A percentile compares a stretch with the other conserved stretches of the same genome.
Evolutionary conservation across 2,888 invertebrate genomes (phyloP).

Genomic region (Dynastes tityus): DNA sequence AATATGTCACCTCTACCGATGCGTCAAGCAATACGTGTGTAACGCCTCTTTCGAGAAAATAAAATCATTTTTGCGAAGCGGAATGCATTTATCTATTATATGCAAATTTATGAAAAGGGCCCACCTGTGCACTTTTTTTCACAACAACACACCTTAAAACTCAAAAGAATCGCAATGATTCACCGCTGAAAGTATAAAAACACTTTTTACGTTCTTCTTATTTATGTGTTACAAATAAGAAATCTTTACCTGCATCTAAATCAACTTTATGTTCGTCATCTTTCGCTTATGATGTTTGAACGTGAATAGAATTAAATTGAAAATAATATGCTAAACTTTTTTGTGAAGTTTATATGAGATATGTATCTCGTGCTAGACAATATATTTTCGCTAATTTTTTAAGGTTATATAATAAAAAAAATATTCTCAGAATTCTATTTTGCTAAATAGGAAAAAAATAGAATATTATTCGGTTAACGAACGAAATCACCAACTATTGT

Average conservation of each 20-base stretch:
- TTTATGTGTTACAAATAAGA: conserved; percentile 35
- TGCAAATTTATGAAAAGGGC: conserved; percentile 44
- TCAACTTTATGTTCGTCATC: background rate
- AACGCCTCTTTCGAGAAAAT: conserved; percentile 35
- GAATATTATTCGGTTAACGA: no score
- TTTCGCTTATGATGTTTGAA: conserved; percentile 7
- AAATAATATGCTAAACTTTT: no score
- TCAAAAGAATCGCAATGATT: conserved; percentile 38
- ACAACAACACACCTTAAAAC: conserved; percentile 51
- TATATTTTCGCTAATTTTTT: no score
- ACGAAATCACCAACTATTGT: no score
- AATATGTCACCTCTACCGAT: conserved; percentile 32
- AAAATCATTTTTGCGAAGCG: conserved; percentile 9
- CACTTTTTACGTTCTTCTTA: background rate
- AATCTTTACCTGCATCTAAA: conserved; percentile 7
- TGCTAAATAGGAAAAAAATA: no score
- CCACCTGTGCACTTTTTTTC: conserved; percentile 31
- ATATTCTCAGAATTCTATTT: no score
- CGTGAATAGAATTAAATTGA: conserved; percentile 10
- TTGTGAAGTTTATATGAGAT: no score
- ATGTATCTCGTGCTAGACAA: no score
- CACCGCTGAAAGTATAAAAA: conserved; percentile 18
- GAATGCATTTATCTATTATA: conserved; percentile 48
- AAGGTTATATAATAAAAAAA: no score
- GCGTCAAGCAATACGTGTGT: background rate